Base-by-base conservation (phyloP, 1,140 invertebrate species). In the Zophobas atratus region DNA sequence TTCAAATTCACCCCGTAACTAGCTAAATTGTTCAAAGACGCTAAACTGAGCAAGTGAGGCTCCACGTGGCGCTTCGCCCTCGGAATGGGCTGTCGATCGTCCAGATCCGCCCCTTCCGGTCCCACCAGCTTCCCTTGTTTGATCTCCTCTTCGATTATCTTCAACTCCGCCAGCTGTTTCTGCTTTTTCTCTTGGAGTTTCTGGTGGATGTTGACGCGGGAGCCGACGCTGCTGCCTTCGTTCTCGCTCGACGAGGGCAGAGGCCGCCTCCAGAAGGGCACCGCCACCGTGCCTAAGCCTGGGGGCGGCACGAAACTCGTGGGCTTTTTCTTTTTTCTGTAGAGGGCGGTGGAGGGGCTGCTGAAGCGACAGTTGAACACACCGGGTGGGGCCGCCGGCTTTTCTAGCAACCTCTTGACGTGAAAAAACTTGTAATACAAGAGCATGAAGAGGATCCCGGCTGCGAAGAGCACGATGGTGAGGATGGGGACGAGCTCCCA, bases 291-390 rank as follows among this genome's bases (percentile, higher is more conserved):
- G 6, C 84, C 86, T 81, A 87, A 87, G 70, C 87, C 88, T 1
- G 95, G 95, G 6, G 94, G 94, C 0, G 94, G 95, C 1, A 96
- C 92, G 85, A 96, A 96, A 0, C 91, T 93, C 0, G 95, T 96
- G 6, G 95, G 95, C 84, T 96, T 96, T 84, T 97, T 97, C 86
- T 96, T 96, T 84, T 97, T 97, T 33, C 95, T 89, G 82, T 94
- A 84, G 5, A 85, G 79, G n/a, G 82, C 80, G 6, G 84, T 82
- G 8, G 79, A 89, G 86, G 2, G 94, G 86, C 95, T 96, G 0
- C 91, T 89, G 80, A 97, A 95, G 43, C 95, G 89, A 85, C 96
- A 97, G 85, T 96, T 97, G 83, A 97, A 97, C 0, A 97, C 95
- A 0, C 95, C 95, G 0, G 94, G 94, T 82, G 95, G 94, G 84